These are phyloP conservation scores for Horisme vitalbata DNA, from an alignment of 2,888 invertebrate genomes.

Conservation along the genomic window DNA sequence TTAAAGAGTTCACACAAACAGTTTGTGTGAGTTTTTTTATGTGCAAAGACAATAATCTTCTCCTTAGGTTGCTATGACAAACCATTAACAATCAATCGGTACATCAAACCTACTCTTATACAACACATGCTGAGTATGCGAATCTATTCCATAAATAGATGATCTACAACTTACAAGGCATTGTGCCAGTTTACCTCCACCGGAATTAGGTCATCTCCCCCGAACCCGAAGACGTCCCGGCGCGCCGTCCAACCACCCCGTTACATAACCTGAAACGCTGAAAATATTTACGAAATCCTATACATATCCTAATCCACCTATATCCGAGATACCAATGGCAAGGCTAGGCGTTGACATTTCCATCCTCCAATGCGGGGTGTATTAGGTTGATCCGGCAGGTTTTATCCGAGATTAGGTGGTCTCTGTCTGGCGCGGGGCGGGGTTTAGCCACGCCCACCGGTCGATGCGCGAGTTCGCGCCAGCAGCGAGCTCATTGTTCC, in stretches of 20 bases:
- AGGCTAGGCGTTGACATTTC: constrained; percentile 69
- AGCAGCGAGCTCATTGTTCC: constrained; percentile 65
- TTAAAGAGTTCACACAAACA: too few species aligned
- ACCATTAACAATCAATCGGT: too few species aligned
- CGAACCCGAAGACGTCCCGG: constrained; percentile 6
- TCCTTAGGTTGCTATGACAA: too few species aligned
- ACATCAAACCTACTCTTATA: too few species aligned
- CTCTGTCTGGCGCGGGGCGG: constrained; percentile 71
- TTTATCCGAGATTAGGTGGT: constrained; percentile 80
- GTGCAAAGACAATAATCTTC: too few species aligned
- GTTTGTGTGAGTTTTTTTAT: too few species aligned
- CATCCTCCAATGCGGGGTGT: constrained; percentile 72
- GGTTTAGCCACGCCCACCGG: constrained; percentile 77
- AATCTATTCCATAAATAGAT: constrained; percentile 2
- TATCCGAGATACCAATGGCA: constrained; percentile 74
- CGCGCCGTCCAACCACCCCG: constrained; percentile 18
- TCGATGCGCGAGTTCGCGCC: constrained; percentile 59
- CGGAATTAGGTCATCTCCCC: constrained; percentile 19
- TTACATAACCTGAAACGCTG: constrained; percentile 38
- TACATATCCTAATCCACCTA: constrained; percentile 74
- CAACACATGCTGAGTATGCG: too few species aligned
- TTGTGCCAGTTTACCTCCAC: constrained; percentile 4
- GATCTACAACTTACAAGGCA: constrained; percentile 7
- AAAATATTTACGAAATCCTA: constrained; percentile 36
- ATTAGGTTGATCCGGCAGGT: constrained; percentile 69